Evolutionary conservation across 2,797 vertebrate species (phyloP), one percentile per base, ranked within the genome.

Genomic region (Picus viridis): DNA sequence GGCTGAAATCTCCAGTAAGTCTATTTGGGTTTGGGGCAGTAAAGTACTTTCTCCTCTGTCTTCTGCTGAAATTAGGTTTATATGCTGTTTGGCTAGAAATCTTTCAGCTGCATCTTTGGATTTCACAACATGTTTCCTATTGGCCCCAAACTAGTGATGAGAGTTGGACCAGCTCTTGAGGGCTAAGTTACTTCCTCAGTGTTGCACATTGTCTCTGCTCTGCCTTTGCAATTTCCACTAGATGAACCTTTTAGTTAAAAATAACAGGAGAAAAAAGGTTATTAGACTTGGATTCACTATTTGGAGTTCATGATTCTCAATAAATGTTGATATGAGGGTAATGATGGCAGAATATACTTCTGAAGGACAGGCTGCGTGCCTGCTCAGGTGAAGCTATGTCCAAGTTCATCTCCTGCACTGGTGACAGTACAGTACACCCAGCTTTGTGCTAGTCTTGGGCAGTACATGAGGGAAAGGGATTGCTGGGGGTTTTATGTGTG

Each of bases 391-490:
- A 27, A 74, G 67, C 76, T 41, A 39, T 32, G 43, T 29, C 47
- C 62, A 22, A 32, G 23, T 34, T 27, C 4, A 4, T 6, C 51
- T n/a, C 17, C 16, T 12, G 18, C 41, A 22, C 0, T 1, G 29
- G 17, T 56, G 70, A 32, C 51, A 74, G 24, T 41, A 23, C 27
- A 11, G 7, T 12, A 34, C 22, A 68, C 7, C 15, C 27, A 58
- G 45, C 45, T 68, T 16, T 4, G 1, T 64, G 69, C 49, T 24
- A 53, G 19, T 39, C 54, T 80, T 32, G 49, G 22, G 6, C 4
- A 1, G 9, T 0, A 1, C 5, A 6, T 3, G 11, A 56, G 2
- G 54, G 51, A 29, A 65, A 72, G n/a, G 43, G 17, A 54, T 22
- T 51, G 30, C 10, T 67, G 20, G 0, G 6, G 16, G 7, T 43